Base-by-base conservation (phyloP, 2,113 vertebrate genomes). In the Nycticorax nycticorax region DNA sequence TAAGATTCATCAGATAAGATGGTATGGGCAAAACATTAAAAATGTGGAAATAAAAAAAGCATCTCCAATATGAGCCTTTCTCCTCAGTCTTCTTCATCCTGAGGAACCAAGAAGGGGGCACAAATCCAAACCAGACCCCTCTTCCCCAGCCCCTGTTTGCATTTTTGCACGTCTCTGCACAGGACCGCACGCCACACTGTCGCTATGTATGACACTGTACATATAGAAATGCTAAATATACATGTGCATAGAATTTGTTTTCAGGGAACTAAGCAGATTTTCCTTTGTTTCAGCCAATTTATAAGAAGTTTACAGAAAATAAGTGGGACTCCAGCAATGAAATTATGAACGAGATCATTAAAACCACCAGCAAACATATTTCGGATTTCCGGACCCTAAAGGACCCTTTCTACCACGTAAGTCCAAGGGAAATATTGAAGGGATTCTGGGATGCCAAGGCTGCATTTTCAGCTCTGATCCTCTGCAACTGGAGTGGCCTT, bases 251-350 rank as follows among this genome's bases (percentile, higher is more conserved):
- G 32, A 63, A n/a, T 72, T 93, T 71, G 14, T 37, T 94, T 86
- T 50, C 33, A 47, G 43, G 20, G 23, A 83, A 55, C 55, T 93
- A 53, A 97, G n/a, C 9, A 48, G 7, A 39, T 92, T 69, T 91
- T 82, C 53, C 11, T 84, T 80, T 75, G 73, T 84, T 88, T 20
- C 94, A 99, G 99, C 87, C 92, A 7, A 86, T 92, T n/a, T 98
- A 98, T 93, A 97, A 90, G 84, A 98, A 73, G 39, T 97, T 99
- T 73, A 98, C 98, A 41, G 99, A 98, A 48, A 88, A 94, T 10
- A 96, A 74, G 72, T 99, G 99, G 98, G 88, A 98, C 5, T 98
- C 96, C 17, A 96, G 97, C 4, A 83, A 75, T 4, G 96, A 98
- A 33, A 97, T 94, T 48, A 96, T 99, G 80, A 96, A 97, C 1